Evolutionary conservation across 1,140 invertebrate species (phyloP), one percentile per base, ranked within the genome.

Genomic region (Drosophila leontia): DNA sequence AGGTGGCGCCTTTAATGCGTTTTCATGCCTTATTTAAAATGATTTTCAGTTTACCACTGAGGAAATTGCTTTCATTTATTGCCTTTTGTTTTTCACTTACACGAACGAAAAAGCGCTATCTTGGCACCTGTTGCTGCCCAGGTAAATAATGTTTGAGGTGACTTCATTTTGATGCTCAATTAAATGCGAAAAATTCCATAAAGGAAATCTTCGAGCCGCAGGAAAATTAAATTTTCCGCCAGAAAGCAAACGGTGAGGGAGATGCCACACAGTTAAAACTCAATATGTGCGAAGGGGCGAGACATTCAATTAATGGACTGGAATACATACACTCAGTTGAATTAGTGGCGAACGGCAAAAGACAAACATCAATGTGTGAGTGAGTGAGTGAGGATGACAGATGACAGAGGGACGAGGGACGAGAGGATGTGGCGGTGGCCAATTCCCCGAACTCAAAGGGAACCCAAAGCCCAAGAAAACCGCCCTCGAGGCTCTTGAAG

Each of bases 11-110:
- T 55, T 80, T 84, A 88, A 84, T 90, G 84, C 78, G 47, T 81
- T 90, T 90, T 88, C 78, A 90, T 84, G 84, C 84, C 78, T 84
- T 90, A 84, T 88, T 88, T 88, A 88, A 88, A 88, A 88, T 84
- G 59, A 88, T 88, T 88, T 88, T 88, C 77, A 70, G 56, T 70
- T 75, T 78, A 48, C 70, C 83, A 78, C 56, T 55, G 80, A 77
- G 77, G 72, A 87, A 88, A 88, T 87, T 80, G 67, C 82, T 80
- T 78, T 71, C 80, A 74, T 78, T 75, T 84, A 88, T 88, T 83
- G 57, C 53, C 48, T 60, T 77, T 83, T 67, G 32, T 78, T 45
- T 61, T 35, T 58, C 35, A 17, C 51, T 32, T 9, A 35, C 29
- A 41, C 50, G n/a, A 51, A 23, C 51, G 12, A 17, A 9, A 59